These are phyloP conservation scores for Vanessa atalanta DNA, from an alignment of 1,140 invertebrate species.

Conservation along the genomic window DNA sequence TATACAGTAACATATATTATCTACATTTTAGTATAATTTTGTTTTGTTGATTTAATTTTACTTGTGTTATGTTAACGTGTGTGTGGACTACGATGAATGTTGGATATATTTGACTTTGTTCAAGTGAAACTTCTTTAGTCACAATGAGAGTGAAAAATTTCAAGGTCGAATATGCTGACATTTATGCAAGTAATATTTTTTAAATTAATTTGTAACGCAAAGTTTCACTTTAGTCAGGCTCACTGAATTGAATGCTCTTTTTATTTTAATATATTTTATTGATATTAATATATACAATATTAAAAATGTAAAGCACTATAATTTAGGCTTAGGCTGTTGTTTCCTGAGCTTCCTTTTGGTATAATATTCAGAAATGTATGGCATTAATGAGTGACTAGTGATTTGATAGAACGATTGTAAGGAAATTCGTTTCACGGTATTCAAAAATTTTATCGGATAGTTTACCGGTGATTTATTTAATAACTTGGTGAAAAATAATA, in stretches of 20 bases:
- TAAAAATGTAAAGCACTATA: not conserved
- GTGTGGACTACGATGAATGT: slow-evolving; percentile 2
- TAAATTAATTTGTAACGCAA: too few relatives aligned
- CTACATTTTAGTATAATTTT: not conserved
- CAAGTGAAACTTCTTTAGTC: too few relatives aligned
- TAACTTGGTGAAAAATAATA: too few relatives aligned
- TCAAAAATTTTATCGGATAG: too few relatives aligned
- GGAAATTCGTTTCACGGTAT: not conserved
- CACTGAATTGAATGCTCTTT: too few relatives aligned
- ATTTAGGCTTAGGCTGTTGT: not conserved
- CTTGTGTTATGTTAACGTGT: slow-evolving; percentile 5
- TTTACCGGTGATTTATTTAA: too few relatives aligned
- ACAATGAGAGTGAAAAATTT: too few relatives aligned
- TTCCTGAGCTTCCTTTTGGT: not conserved
- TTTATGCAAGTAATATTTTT: too few relatives aligned
- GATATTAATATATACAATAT: not conserved
- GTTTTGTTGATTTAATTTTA: not conserved
- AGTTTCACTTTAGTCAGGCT: too few relatives aligned
- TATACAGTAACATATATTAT: not conserved
- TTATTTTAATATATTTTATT: too few relatives aligned
- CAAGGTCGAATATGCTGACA: too few relatives aligned
- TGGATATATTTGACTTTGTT: not conserved
- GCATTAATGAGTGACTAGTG: not conserved
- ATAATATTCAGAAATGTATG: not conserved
- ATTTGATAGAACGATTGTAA: not conserved